A percentile compares a stretch with the other conserved stretches of the same genome.
Evolutionary conservation across 2,797 vertebrate genomes (phyloP).

Genomic region (Hemitrygon akajei): DNA sequence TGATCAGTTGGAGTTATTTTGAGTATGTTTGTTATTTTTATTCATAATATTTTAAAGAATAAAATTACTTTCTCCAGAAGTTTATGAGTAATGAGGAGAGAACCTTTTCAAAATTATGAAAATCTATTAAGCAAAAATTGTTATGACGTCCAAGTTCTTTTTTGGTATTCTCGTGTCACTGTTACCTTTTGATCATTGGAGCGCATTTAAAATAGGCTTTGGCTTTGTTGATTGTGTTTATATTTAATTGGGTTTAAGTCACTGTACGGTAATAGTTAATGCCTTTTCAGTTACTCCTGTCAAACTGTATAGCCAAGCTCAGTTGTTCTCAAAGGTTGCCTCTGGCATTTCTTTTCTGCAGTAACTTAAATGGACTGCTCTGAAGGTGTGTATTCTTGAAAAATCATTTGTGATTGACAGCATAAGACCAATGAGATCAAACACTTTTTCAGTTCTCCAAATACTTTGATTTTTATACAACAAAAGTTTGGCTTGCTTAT

Average conservation of each 20-base stretch:
- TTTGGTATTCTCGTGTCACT: background rate
- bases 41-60: background rate
- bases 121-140: background rate
- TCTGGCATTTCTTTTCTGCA: constrained; percentile 4
- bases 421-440: constrained; percentile 6
- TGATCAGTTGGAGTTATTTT: background rate
- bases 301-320: background rate
- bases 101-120: background rate
- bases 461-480: constrained; percentile 39
- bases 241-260: no score
- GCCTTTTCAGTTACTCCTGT: background rate
- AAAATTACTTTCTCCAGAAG: background rate
- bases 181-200: background rate
- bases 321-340: background rate
- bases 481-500: constrained; percentile 56
- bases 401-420: background rate
- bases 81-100: background rate
- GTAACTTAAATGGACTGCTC: background rate
- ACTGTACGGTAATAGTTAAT: background rate
- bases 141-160: background rate
- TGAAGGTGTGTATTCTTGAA: background rate
- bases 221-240: no score
- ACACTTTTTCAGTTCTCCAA: constrained; percentile 17
- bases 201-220: background rate
- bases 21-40: background rate